Evolutionary conservation across 2,888 invertebrate species (phyloP).

Genomic region (Lobophora halterata): DNA sequence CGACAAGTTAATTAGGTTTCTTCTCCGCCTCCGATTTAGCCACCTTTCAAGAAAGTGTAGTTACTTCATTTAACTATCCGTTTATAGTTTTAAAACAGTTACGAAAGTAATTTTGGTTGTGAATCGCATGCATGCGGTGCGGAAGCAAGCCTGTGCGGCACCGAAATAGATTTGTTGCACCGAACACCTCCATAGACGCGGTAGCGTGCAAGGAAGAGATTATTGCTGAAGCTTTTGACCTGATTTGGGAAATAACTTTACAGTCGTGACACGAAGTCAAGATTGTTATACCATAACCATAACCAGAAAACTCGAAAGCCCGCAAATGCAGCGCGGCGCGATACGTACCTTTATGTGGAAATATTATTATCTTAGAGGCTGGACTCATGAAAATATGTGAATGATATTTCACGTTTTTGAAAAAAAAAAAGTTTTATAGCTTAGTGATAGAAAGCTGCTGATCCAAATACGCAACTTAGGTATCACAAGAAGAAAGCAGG

Average conservation of each 20-base stretch:
- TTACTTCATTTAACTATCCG: constrained; percentile 25
- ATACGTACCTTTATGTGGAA: too few species aligned
- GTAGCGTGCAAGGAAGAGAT: constrained; percentile 19
- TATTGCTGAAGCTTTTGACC: constrained; percentile 10
- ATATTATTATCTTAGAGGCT: too few species aligned
- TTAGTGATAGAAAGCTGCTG: constrained; percentile 3
- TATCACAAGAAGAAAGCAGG: constrained; percentile 26
- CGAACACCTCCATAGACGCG: constrained; percentile 15
- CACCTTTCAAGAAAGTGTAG: constrained; percentile 14
- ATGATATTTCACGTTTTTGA: too few species aligned
- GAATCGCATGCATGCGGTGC: constrained; percentile 35
- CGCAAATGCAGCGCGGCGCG: too few species aligned
- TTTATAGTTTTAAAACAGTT: constrained; percentile 45
- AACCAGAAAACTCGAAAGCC: too few species aligned
- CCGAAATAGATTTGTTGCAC: constrained; percentile 30
- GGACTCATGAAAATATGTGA: too few species aligned
- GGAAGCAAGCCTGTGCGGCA: constrained; percentile 35
- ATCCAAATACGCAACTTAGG: neutral
- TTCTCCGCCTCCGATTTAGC: constrained; percentile 14
- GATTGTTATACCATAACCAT: too few species aligned
- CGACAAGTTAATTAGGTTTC: constrained; percentile 19
- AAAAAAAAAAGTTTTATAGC: too few species aligned
- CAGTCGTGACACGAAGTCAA: neutral
- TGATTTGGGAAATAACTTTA: constrained; percentile 6
- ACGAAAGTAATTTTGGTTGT: constrained; percentile 39